phyloP scores from a whole-genome alignment of 1,140 invertebrate species.

The Drosophila truncata region DNA sequence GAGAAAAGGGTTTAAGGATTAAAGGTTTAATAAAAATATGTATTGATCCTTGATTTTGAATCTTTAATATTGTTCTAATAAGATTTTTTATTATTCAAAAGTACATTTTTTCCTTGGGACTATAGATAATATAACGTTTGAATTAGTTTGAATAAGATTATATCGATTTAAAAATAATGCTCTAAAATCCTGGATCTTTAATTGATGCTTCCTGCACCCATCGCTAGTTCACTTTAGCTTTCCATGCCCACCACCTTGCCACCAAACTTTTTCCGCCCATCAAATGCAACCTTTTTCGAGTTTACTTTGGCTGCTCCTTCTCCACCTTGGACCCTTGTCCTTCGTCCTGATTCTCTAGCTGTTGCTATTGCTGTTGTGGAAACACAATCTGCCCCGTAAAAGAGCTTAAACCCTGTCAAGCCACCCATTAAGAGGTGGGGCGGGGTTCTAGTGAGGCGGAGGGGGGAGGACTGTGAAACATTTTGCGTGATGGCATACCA shows the following conservation, averaged over 20 bases:
- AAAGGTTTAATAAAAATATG: neutral
- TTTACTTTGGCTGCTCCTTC: constrained; percentile 49
- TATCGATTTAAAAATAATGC: neutral
- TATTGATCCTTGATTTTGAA: neutral
- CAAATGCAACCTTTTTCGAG: constrained; percentile 57
- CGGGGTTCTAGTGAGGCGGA: neutral
- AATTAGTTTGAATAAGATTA: neutral
- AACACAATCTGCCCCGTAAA: constrained; percentile 83
- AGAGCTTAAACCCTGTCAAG: constrained; percentile 84
- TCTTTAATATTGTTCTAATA: neutral
- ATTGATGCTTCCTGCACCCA: constrained; percentile 15
- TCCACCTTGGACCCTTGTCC: constrained; percentile 22
- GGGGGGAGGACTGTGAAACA: constrained; percentile 43
- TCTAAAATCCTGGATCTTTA: constrained; percentile 10
- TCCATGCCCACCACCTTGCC: constrained; percentile 6
- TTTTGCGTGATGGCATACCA: constrained; percentile 81
- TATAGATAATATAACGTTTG: neutral
- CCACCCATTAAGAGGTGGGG: constrained; percentile 78
- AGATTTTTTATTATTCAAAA: neutral
- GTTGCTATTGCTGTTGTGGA: constrained; percentile 62
- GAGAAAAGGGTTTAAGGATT: neutral
- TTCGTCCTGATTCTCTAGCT: constrained; percentile 40
- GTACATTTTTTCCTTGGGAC: neutral
- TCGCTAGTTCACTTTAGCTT: constrained; percentile 40
- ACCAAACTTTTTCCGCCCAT: constrained; percentile 16